A percentile compares a stretch with the other conserved stretches of the same genome.
Evolutionary conservation across 2,797 vertebrate species (phyloP).

Genomic region (Molothrus ater): DNA sequence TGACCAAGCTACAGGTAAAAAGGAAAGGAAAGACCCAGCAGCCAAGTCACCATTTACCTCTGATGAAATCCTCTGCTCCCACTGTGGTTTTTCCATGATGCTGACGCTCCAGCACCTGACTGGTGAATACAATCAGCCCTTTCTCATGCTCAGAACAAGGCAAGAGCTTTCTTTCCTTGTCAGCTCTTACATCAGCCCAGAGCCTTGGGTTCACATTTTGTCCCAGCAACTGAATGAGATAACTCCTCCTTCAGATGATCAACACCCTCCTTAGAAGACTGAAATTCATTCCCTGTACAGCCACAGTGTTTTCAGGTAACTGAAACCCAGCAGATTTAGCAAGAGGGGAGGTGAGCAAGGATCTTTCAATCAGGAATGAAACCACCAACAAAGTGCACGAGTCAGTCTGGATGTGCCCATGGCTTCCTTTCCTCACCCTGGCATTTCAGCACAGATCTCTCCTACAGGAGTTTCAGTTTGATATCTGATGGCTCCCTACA

Average conservation of each 20-base stretch:
- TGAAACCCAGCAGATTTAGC: not conserved
- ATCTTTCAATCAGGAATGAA: not conserved
- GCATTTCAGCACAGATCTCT: slow-evolving; percentile 28
- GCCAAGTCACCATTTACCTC: not conserved
- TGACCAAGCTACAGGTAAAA: not conserved
- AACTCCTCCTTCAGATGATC: not conserved
- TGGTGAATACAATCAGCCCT: slow-evolving; percentile 17
- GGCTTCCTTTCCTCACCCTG: slow-evolving; percentile 9
- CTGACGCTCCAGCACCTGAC: slow-evolving; percentile 30
- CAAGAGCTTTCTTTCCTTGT: not conserved
- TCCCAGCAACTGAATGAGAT: not conserved
- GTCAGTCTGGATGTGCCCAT: not conserved
- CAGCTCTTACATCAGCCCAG: not conserved
- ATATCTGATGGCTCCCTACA: slow-evolving; percentile 38
- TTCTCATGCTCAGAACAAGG: not conserved
- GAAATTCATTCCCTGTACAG: not conserved
- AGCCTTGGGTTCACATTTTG: not conserved
- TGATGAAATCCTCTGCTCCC: not conserved
- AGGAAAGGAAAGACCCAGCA: not conserved
- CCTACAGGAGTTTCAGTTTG: slow-evolving; percentile 37
- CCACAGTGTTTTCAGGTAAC: not conserved
- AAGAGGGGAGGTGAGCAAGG: not conserved
- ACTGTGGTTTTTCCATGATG: not conserved
- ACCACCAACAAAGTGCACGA: not conserved
- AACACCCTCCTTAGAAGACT: not conserved